These are phyloP conservation scores for Pipra filicauda DNA, from an alignment of 2,113 vertebrate species.

Conservation along the genomic window DNA sequence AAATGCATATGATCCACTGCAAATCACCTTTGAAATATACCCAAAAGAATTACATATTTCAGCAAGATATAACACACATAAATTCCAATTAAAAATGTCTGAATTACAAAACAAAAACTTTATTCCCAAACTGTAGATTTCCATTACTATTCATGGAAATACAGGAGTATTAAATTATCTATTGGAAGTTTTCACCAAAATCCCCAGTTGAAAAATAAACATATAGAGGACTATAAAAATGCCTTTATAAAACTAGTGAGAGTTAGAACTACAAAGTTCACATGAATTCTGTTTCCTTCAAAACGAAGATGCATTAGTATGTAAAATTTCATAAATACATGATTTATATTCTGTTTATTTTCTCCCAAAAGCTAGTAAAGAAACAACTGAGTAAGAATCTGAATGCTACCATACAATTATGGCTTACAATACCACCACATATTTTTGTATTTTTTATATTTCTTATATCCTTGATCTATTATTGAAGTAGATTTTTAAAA, in stretches of 20 bases:
- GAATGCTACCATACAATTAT: background rate
- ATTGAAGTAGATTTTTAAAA: background rate
- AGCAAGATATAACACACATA: background rate
- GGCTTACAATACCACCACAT: background rate
- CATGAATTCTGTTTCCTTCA: background rate
- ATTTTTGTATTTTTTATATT: background rate
- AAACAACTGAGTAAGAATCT: background rate
- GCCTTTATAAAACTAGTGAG: background rate
- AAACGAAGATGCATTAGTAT: background rate
- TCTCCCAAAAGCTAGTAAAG: background rate
- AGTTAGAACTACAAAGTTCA: background rate
- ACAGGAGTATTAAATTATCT: background rate
- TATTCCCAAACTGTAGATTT: background rate
- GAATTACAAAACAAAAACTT: background rate
- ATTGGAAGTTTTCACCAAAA: conserved; percentile 1
- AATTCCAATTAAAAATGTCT: background rate
- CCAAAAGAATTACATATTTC: background rate
- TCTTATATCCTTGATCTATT: background rate
- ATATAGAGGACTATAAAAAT: background rate
- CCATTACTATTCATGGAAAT: background rate
- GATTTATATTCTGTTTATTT: background rate
- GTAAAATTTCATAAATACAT: background rate
- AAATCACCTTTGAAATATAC: background rate
- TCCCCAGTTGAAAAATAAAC: background rate
- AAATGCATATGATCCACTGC: background rate